Evolutionary conservation across 1,140 invertebrate genomes (phyloP), one percentile per base, ranked within the genome.

Genomic region (Eumaeus atala): DNA sequence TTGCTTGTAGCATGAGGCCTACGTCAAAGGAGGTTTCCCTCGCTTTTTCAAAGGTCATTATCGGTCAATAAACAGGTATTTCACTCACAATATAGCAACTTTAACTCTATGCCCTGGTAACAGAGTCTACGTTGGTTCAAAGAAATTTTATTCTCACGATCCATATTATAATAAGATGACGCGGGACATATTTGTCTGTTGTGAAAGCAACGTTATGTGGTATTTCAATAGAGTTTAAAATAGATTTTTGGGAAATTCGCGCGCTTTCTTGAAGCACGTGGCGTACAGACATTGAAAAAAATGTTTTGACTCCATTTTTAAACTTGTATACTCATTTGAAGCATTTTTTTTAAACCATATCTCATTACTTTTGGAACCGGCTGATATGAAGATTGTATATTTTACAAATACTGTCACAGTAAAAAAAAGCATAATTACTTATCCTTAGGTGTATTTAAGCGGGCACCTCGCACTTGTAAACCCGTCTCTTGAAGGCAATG

Each of bases 41-140:
- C 56, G 40, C 28, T 53, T 58, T 48, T 53, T 44, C 47, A 58
- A 44, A 53, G 56, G 50, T 58, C 56, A 58, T 58, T 53, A 51
- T 64, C 64, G 59, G 61, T 67, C 64, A 67, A 61, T 50, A 59
- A 68, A 69, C 69, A 72, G 66, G 69, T 72, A 68, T 68, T 64
- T 54, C 18, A 61, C 54, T 18, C 14, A 38, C 40, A 8, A 8
- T 17, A 60, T 14, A 28, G 8, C 1, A 68, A 57, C 58, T 44
- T 59, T 21, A 48, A 61, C 58, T 52, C 49, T 65, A 64, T 28
- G 0, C 0, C 14, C 0, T 2, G 10, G 9, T 0, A 9, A 38
- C 61, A 68, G 56, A 48, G 61, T 44, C 40, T 12, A 67, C 53
- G 62, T 51, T 64, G 28, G 10, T 48, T 53, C 58, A 37, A 10